Evolutionary conservation across 2,888 invertebrate species (phyloP).

Genomic region (Caenorhabditis sp.): DNA sequence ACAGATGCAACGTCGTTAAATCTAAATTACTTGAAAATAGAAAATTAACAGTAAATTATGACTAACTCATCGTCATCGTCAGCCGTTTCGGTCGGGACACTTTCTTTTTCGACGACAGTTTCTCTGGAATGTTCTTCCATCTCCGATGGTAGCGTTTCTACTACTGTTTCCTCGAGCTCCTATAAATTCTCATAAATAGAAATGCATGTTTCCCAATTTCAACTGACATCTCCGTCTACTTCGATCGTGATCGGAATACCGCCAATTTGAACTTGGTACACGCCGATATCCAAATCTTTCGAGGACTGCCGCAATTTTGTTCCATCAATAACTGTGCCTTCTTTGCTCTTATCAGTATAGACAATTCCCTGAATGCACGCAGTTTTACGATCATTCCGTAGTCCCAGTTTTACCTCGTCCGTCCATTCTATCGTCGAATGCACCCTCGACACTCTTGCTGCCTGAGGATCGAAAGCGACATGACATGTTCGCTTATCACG

Average conservation of each 20-base stretch:
- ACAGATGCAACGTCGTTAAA: conserved; percentile 6
- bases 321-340: conserved; percentile 35
- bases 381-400: too few species aligned
- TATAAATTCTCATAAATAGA: background rate
- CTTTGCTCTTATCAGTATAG: conserved; percentile 37
- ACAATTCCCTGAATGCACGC: conserved; percentile 19
- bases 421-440: conserved; percentile 56
- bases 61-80: conserved; percentile 22
- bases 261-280: conserved; percentile 16
- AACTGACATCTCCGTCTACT: conserved; percentile 21
- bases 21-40: background rate
- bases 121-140: background rate
- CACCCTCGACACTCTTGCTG: conserved; percentile 53
- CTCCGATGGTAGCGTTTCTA: background rate
- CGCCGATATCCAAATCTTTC: conserved; percentile 1
- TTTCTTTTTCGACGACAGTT: background rate
- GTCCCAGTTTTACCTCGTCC: conserved; percentile 28
- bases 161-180: conserved; percentile 33
- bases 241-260: conserved; percentile 17
- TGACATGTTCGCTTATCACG: conserved; percentile 53
- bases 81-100: background rate
- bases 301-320: conserved; percentile 9
- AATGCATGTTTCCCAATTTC: too few species aligned
- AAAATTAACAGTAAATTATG: background rate
- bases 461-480: conserved; percentile 43